phyloP scores from a whole-genome alignment of 2,888 invertebrate species.

The Rhingia campestris region DNA sequence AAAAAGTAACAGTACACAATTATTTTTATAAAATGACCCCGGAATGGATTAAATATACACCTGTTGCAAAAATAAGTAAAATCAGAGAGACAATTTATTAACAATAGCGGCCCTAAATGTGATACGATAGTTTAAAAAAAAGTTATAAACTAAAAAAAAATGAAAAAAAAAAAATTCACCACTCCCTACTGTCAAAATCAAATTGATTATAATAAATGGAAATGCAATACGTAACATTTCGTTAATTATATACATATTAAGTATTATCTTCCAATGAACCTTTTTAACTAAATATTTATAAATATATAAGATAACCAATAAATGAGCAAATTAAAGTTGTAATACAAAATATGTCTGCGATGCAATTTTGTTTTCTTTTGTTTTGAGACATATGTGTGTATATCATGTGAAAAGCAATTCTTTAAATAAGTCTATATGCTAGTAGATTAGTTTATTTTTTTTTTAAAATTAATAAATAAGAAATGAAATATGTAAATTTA shows the following conservation, averaged over 20 bases:
- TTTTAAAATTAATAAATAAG: constrained; percentile 24
- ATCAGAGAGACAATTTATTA: too few species aligned
- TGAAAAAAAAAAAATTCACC: background rate
- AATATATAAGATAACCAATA: constrained; percentile 34
- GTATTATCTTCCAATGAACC: constrained; percentile 53
- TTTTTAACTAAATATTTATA: constrained; percentile 15
- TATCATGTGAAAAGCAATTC: constrained; percentile 72
- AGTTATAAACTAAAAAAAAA: too few species aligned
- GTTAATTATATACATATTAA: constrained; percentile 12
- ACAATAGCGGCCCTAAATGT: too few species aligned
- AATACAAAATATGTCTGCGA: constrained; percentile 38
- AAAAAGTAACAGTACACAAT: too few species aligned
- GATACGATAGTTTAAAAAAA: too few species aligned
- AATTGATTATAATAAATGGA: background rate
- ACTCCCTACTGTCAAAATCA: background rate
- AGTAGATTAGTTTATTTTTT: constrained; percentile 39
- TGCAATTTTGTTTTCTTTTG: background rate
- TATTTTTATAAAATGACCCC: too few species aligned
- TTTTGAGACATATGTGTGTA: constrained; percentile 55
- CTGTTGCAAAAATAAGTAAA: too few species aligned
- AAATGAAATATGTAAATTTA: constrained; percentile 28
- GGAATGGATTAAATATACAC: too few species aligned
- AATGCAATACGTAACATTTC: background rate
- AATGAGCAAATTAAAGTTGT: constrained; percentile 13
- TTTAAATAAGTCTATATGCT: constrained; percentile 49